Evolutionary conservation across 2,113 vertebrate species (phyloP), one percentile per base, ranked within the genome.

Genomic region (Astur gentilis): DNA sequence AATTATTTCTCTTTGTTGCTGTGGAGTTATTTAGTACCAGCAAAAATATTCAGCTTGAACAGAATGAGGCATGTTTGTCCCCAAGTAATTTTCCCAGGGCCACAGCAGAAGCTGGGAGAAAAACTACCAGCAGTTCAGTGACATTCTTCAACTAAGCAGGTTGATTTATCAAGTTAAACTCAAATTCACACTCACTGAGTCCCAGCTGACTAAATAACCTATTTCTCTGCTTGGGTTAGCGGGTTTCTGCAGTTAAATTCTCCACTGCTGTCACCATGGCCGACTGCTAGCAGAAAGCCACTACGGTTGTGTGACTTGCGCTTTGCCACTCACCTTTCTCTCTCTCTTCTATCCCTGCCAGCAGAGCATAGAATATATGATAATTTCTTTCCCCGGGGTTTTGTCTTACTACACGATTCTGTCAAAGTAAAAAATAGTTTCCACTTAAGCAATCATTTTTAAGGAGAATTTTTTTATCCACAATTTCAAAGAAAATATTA

Each of bases 321-420:
- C 18, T 77, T 34, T 20, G n/a, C 9, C 32, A 93, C 98, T 98
- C 84, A 99, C 99, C 99, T 98, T 95, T 98, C 87, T 99, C 98
- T 85, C 98, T 98, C 45, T 89, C 96, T 91, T 97, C 98, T 95
- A 99, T 98, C 97, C 99, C 99, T 47, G 99, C 98, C 97, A 99
- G 98, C 97, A 99, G 98, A 71, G 99, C 99, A 67, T 99, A 99
- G 98, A 99, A 99, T 87, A 99, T 98, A 98, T 99, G 99, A 95
- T 99, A 99, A 98, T 99, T 99, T 94, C 99, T 99, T 97, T 99
- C 99, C 50, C 99, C 99, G 0, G 99, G 99, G 94, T 99, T 99
- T 97, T 99, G 99, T 57, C 99, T 98, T 78, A 99, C 99, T 84
- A 99, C 99, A 73, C 99, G 99, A 96, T 99, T 99, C 99, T 99